These are phyloP conservation scores for Apantesis nais DNA, from an alignment of 2,888 invertebrate species.

Conservation along the genomic window DNA sequence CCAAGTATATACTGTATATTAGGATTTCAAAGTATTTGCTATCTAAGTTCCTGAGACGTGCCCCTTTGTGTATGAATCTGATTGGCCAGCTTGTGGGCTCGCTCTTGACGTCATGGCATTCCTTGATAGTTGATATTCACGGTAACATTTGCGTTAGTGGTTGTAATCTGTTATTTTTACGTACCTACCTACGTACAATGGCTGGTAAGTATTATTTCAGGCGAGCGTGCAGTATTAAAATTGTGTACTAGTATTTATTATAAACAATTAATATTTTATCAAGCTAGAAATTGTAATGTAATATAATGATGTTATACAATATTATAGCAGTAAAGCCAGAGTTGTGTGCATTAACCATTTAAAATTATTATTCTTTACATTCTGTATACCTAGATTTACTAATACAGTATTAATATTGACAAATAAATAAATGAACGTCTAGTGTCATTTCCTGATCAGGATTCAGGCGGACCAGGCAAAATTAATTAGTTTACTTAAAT, in stretches of 20 bases:
- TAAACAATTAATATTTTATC: too few relatives aligned
- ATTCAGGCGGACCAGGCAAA: neutral
- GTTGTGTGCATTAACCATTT: neutral
- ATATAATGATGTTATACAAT: neutral
- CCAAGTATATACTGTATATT: constrained; percentile 2
- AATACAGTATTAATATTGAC: neutral
- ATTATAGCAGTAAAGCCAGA: neutral
- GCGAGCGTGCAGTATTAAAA: constrained; percentile 2
- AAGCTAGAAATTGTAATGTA: neutral
- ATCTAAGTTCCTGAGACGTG: constrained; percentile 82
- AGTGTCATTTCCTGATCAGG: neutral
- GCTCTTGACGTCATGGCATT: constrained; percentile 82
- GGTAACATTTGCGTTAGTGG: constrained; percentile 68
- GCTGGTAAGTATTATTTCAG: constrained; percentile 19
- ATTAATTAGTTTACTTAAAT: neutral
- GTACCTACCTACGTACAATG: constrained; percentile 20
- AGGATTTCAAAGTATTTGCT: constrained; percentile 26
- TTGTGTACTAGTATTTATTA: too few relatives aligned
- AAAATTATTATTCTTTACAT: neutral
- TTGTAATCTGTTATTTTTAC: constrained; percentile 43
- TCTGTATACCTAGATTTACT: neutral
- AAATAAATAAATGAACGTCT: neutral
- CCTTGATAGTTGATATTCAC: constrained; percentile 66
- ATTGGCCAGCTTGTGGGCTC: constrained; percentile 83
- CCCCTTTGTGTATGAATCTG: constrained; percentile 84